Percentiles rank a stretch among this genome's conserved stretches.
phyloP scores from a whole-genome alignment of 2,888 invertebrate species.

The Lissocephala sabroskyi region DNA sequence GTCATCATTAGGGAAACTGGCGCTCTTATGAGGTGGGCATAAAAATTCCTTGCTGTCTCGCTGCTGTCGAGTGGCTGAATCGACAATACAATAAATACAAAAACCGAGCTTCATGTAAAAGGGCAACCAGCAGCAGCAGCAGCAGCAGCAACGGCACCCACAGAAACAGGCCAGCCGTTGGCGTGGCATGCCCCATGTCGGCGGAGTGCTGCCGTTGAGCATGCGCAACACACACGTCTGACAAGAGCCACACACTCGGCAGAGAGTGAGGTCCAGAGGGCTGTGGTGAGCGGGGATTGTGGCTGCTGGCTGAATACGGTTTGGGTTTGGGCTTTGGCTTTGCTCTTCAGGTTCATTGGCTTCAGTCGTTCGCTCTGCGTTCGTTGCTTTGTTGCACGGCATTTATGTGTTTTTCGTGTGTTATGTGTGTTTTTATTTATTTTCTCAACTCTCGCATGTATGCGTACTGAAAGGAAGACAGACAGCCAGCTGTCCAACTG shows the following conservation, averaged over 20 bases:
- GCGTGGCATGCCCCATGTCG: conserved; percentile 40
- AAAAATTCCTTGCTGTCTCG: conserved; percentile 6
- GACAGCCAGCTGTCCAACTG: conserved; percentile 6
- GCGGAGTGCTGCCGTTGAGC: conserved; percentile 43
- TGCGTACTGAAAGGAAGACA: conserved; percentile 47
- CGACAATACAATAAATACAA: not conserved
- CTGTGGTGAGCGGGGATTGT: not conserved
- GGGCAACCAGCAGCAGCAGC: too few species aligned
- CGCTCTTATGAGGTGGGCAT: conserved; percentile 19
- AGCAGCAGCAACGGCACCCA: too few species aligned
- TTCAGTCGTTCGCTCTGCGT: conserved; percentile 23
- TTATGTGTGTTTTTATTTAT: conserved; percentile 43
- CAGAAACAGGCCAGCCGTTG: conserved; percentile 5
- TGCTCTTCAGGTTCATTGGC: conserved; percentile 57
- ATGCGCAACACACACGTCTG: conserved; percentile 52
- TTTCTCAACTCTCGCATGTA: conserved; percentile 51
- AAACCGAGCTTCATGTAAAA: conserved; percentile 13
- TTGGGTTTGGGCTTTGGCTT: conserved; percentile 55
- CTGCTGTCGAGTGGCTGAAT: conserved; percentile 42
- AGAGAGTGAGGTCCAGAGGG: too few species aligned
- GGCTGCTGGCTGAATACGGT: conserved; percentile 26
- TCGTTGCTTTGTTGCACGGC: conserved; percentile 48
- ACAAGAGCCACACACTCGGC: conserved; percentile 1
- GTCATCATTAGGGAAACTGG: conserved; percentile 54
- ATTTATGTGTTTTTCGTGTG: conserved; percentile 43